Conservation (phyloP, 2,797 vertebrate species). For the Acanthurus leucopareius region DNA sequence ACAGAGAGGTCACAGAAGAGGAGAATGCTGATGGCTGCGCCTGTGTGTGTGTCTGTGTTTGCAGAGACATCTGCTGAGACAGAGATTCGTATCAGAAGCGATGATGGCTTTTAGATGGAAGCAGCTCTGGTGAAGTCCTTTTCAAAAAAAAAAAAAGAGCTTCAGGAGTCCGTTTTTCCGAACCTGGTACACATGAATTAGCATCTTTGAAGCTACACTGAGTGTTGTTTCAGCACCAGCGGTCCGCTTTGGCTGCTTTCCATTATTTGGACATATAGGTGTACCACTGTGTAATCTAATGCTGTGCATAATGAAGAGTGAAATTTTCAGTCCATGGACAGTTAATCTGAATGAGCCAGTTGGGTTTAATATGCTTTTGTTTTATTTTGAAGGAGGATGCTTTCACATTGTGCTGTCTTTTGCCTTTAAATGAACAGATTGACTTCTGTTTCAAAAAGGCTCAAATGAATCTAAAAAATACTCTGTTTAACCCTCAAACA, state of each 20-base stretch:
- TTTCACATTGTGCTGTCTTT: no score
- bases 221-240: not conserved
- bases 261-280: not conserved
- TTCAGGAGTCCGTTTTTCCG: not conserved
- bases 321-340: not conserved
- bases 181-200: not conserved
- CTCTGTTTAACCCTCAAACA: no score
- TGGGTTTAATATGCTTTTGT: no score
- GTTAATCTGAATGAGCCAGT: not conserved
- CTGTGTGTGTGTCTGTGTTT: no score
- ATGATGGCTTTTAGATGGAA: slow-evolving; percentile 12
- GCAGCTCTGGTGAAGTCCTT: no score
- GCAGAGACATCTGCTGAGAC: slow-evolving; percentile 5
- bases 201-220: not conserved
- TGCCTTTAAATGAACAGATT: no score
- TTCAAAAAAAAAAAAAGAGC: not conserved
- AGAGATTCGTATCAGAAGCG: not conserved
- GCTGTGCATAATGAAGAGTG: no score
- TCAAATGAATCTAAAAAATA: no score
- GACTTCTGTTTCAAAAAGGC: no score
- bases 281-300: not conserved
- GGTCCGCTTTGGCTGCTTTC: not conserved
- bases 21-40: slow-evolving; percentile 32
- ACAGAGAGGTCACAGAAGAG: slow-evolving; percentile 42
- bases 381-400: not conserved